Evolutionary conservation across 2,888 invertebrate genomes (phyloP), one percentile per base, ranked within the genome.

Genomic region (Eudemis profundana): DNA sequence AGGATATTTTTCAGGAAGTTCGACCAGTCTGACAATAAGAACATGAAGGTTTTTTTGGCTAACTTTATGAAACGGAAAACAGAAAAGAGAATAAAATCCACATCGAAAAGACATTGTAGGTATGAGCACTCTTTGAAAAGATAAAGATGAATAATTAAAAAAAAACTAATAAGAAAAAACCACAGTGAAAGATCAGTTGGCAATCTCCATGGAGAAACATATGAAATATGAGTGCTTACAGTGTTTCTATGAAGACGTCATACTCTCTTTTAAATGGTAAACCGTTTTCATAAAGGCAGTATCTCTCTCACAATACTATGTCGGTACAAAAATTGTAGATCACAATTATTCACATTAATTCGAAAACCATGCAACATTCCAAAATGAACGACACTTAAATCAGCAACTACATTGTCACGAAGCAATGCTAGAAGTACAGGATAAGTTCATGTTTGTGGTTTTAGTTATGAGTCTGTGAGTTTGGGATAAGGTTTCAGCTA

Each of bases 381-480:
- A 85, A 81, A 82, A 73, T 75, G 69, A 82, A 85, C 83, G 82
- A 90, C 89, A 89, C 84, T 79, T 77, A 89, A 79, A 83, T 83
- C 84, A 85, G 90, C 91, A 92, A 89, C 90, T 91, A 91, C 92
- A 92, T 92, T 92, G 92, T 92, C 92, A 92, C 92, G 92, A 90
- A 90, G 92, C 92, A 90, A 90, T 87, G 89, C 87, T 84, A 85
- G 70, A 68, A 74, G 71, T 76, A 78, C 78, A 68, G 74, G 77
- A 74, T 68, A 74, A 77, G 77, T 17, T 60, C 69, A 70, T 66
- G 56, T 72, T 69, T 72, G 76, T 72, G 72, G 27, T 15, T 72
- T 69, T 70, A 74, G 69, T 72, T 77, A 77, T 74, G 78, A 79
- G 79, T 74, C 74, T 70, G 66, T 33, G 1, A 46, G 10, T 8